Evolutionary conservation across 1,140 invertebrate species (phyloP), one percentile per base, ranked within the genome.

Genomic region (Hirudo medicinalis): DNA sequence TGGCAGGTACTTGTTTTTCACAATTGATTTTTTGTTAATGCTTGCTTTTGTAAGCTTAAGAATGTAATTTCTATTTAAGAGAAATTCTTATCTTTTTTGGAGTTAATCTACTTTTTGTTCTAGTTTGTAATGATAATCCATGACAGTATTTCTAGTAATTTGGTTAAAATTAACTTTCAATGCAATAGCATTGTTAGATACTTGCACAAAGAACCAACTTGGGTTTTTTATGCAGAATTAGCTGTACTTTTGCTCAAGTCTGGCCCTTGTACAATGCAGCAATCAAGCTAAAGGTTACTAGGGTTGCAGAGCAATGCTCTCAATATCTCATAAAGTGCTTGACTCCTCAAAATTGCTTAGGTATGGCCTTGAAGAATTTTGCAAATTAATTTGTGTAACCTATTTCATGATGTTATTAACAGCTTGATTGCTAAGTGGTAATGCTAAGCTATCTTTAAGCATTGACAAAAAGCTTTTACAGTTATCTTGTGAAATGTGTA

Each of bases 191-290:
- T 49, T 49, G 43, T 49, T 49, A 49, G 43, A 49, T 49, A 15
- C 43, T 49, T 49, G 43, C 43, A 49, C 15, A 49, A 49, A 49
- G 13, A 49, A 49, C 43, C 43, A 15, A 49, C 9, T 17, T 49
- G 43, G 43, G 83, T 19, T 69, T 71, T 74, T 75, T 69, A 73
- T 83, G 69, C 76, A 87, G 86, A 73, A 78, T 88, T 74, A 83
- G 86, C 76, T 82, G 88, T 71, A 80, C 81, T 49, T 78, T 78
- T 5, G 77, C 81, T 55, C 82, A 87, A 77, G 88, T 90, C 22
- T 88, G 88, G 76, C 84, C 86, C 25, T 85, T 91, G 60, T 91
- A 90, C 82, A 82, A 87, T 75, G 87, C 89, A 36, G 89, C 90
- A 11, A 86, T 84, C 73, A 85, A 86, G 69, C 82, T 92, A 75